Conservation (phyloP, 1,140 invertebrate species). For the Listronotus bonariensis region DNA sequence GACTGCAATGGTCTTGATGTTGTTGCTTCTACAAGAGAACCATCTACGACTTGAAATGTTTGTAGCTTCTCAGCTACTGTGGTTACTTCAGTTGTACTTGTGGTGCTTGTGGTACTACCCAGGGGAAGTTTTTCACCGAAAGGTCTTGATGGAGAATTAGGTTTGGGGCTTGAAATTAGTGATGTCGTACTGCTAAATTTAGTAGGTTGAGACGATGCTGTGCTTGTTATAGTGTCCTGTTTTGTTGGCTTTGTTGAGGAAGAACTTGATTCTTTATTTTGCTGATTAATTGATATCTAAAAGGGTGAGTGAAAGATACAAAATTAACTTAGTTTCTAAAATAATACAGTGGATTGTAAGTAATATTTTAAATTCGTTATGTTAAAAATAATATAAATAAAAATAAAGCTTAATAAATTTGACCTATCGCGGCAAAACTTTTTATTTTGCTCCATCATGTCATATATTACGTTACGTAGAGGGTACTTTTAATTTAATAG, state of each 20-base stretch:
- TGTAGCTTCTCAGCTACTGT: constrained; percentile 52
- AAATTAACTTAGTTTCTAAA: background rate
- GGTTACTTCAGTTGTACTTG: constrained; percentile 25
- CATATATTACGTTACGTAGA: no score
- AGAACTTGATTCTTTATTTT: background rate
- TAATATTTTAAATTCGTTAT: no score
- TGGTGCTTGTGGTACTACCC: constrained; percentile 7
- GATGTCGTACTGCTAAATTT: no score
- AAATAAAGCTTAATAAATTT: no score
- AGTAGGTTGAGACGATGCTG: background rate
- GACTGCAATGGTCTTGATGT: constrained; percentile 48
- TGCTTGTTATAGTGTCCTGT: constrained; percentile 3
- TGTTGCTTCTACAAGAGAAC: constrained; percentile 34
- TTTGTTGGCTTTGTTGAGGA: constrained; percentile 7
- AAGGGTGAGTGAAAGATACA: no score
- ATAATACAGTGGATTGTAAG: no score
- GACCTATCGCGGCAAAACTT: no score
- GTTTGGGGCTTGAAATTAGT: background rate
- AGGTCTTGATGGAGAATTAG: constrained; percentile 1
- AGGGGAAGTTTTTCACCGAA: constrained; percentile 1
- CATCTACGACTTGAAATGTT: constrained; percentile 61
- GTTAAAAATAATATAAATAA: no score
- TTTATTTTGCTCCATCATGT: no score
- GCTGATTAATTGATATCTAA: background rate
- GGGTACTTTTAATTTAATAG: no score